Percentiles rank a stretch among this genome's conserved stretches.
Conservation (phyloP, 2,113 vertebrate species). For the Hiodon tergisus region DNA sequence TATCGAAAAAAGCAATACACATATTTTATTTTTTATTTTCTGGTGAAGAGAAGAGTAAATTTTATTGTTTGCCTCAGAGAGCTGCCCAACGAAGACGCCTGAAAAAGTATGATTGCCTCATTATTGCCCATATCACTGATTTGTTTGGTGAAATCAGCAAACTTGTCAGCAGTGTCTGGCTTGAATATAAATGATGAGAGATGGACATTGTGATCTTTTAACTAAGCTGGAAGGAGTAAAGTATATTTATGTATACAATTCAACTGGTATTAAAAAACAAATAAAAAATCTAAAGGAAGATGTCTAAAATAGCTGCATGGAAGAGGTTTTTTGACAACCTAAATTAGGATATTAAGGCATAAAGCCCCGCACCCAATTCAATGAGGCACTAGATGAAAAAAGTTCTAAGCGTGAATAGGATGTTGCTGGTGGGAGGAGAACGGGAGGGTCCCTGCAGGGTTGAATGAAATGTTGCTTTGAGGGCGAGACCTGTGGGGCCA, state of each 20-base stretch:
- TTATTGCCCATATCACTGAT: conserved; percentile 72
- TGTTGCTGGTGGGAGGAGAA: conserved; percentile 90
- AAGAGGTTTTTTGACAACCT: conserved; percentile 42
- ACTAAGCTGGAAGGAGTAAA: background rate
- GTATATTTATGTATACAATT: background rate
- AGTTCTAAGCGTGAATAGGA: conserved; percentile 93
- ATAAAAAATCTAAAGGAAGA: background rate
- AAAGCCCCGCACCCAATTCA: conserved; percentile 79
- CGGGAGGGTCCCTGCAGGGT: conserved; percentile 74
- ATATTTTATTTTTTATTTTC: no score
- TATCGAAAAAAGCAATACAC: no score
- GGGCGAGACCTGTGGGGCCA: conserved; percentile 87
- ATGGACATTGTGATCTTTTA: conserved; percentile 1
- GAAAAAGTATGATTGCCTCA: conserved; percentile 64
- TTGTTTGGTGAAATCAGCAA: conserved; percentile 76
- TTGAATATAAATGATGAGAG: conserved; percentile 77
- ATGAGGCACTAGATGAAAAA: conserved; percentile 98
- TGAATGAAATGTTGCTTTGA: conserved; percentile 83
- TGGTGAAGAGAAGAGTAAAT: no score
- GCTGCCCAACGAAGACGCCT: conserved; percentile 4
- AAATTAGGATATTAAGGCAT: conserved; percentile 81
- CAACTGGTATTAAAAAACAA: background rate
- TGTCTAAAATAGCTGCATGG: conserved; percentile 2
- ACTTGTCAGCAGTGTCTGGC: conserved; percentile 73
- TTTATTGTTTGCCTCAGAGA: background rate